Conservation (phyloP, 1,140 invertebrate genomes). For the Trachymyrmex septentrionalis region DNA sequence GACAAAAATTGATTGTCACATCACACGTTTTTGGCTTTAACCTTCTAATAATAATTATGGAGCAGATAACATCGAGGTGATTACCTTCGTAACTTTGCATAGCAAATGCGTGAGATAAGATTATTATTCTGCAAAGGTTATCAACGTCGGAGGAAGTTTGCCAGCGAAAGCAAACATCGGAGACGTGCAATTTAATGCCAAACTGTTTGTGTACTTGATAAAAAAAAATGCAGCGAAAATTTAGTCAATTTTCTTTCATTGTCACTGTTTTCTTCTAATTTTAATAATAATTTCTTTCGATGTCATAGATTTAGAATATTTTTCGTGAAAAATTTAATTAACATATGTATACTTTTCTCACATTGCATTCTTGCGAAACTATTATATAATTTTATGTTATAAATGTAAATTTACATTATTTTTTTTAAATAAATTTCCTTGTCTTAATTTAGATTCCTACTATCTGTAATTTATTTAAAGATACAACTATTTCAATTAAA, state of each 20-base stretch:
- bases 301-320: not conserved
- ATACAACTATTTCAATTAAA: not conserved
- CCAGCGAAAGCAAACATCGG: slow-evolving; percentile 67
- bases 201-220: not conserved
- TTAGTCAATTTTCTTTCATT: not conserved
- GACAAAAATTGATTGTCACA: not conserved
- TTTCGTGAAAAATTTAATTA: not conserved
- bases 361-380: not conserved
- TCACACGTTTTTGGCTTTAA: not conserved
- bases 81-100: slow-evolving; percentile 67
- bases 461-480: not conserved
- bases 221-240: slow-evolving; percentile 13
- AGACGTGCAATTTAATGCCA: slow-evolving; percentile 40
- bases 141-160: slow-evolving; percentile 69
- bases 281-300: not conserved
- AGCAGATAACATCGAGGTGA: slow-evolving; percentile 42
- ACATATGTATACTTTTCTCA: not conserved
- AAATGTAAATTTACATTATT: not conserved
- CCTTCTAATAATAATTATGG: slow-evolving; percentile 55
- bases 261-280: not conserved
- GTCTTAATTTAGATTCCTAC: not conserved
- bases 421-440: not conserved
- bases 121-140: slow-evolving; percentile 71
- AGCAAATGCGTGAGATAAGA: slow-evolving; percentile 67
- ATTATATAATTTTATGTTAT: not conserved